Conservation (phyloP, 37 sponge, comb jelly and placozoan genomes). For the Aplysina aerophoba region DNA sequence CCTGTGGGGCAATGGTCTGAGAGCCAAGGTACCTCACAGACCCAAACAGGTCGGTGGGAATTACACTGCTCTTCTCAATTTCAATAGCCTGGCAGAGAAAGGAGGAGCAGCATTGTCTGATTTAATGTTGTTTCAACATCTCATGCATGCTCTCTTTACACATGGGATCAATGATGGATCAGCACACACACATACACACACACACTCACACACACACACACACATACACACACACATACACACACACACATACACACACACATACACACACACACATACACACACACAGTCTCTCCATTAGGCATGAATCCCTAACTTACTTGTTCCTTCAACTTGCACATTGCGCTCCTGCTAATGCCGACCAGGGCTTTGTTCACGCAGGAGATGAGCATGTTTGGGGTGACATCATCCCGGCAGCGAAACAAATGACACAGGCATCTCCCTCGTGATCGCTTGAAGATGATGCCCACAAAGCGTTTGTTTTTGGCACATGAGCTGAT, state of each 20-base stretch:
- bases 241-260: not conserved
- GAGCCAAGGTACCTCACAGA: constrained; percentile 18
- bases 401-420: constrained; percentile 46
- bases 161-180: too few species aligned
- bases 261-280: constrained; percentile 7
- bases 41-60: constrained; percentile 22
- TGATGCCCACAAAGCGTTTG: constrained; percentile 59
- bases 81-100: not conserved
- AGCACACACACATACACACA: too few species aligned
- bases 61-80: not conserved
- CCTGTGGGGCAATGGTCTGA: not conserved
- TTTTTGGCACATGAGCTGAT: constrained; percentile 62
- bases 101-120: too few species aligned
- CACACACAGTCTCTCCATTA: too few species aligned
- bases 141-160: not conserved
- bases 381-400: constrained; percentile 44
- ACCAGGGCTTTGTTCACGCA: constrained; percentile 33
- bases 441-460: constrained; percentile 45
- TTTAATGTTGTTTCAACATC: too few species aligned
- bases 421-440: constrained; percentile 57
- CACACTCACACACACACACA: not conserved
- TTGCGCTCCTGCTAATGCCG: not conserved
- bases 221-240: not conserved
- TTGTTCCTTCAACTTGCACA: not conserved
- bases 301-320: too few species aligned